Conservation (phyloP, 2,113 vertebrate species). For the Ictalurus furcatus region DNA sequence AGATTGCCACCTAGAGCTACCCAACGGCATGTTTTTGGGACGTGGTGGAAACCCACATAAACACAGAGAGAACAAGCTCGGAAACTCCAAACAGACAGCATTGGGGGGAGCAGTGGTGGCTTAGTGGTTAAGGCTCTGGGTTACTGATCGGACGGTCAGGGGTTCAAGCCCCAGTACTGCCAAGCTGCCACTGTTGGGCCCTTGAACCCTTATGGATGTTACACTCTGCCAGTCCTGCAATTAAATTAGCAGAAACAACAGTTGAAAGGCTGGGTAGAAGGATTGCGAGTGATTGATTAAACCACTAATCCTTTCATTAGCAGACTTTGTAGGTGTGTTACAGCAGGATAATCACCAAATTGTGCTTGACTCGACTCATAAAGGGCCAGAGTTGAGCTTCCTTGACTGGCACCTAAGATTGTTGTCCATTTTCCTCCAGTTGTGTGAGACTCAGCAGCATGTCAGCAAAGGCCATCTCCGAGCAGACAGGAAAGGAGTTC, state of each 20-base stretch:
- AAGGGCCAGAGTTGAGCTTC: neutral
- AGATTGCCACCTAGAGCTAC: neutral
- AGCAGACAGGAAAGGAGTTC: conserved; percentile 96
- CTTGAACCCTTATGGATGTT: neutral
- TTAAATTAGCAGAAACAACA: neutral
- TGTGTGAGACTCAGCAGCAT: conserved; percentile 68
- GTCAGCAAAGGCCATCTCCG: conserved; percentile 97
- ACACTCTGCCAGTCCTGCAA: neutral
- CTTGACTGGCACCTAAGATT: neutral
- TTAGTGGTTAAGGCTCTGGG: no score
- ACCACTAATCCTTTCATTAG: neutral
- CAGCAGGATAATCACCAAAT: neutral
- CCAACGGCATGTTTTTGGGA: neutral
- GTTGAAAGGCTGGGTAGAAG: neutral
- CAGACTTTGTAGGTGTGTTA: neutral
- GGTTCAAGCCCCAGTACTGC: no score
- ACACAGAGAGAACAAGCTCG: neutral
- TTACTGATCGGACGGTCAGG: no score
- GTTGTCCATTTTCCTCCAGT: neutral
- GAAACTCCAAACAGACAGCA: neutral
- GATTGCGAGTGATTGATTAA: neutral
- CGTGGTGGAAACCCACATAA: neutral
- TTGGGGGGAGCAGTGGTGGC: no score
- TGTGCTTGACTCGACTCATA: no score
- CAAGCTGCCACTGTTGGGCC: no score